These are phyloP conservation scores for Iphiclides podalirius DNA, from an alignment of 2,888 invertebrate genomes.

Conservation along the genomic window DNA sequence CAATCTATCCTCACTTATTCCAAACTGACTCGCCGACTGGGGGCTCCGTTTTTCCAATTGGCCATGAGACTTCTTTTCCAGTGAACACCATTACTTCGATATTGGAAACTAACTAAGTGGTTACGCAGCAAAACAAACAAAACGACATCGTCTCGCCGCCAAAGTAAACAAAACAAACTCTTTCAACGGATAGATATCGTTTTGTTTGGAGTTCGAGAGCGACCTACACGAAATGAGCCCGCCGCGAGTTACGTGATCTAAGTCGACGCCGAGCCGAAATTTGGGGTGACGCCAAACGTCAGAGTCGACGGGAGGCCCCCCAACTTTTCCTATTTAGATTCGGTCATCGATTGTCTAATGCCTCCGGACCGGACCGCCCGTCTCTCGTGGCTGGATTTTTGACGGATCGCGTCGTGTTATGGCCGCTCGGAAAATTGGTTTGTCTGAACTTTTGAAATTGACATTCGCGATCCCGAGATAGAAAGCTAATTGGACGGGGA, in stretches of 20 bases:
- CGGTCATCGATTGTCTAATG: conserved; percentile 20
- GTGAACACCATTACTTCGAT: too few species aligned
- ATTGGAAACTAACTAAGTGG: background rate
- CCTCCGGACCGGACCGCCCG: background rate
- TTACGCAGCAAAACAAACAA: background rate
- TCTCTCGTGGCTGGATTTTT: conserved; percentile 1
- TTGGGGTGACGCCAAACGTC: conserved; percentile 27
- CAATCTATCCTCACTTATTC: too few species aligned
- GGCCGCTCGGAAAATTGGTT: background rate
- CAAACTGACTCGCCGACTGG: too few species aligned
- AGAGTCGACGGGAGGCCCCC: conserved; percentile 9
- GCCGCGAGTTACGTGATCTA: conserved; percentile 14
- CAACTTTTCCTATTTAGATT: conserved; percentile 22
- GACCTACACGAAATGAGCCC: background rate
- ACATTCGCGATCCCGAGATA: background rate
- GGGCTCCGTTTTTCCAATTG: too few species aligned
- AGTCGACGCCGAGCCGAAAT: conserved; percentile 5
- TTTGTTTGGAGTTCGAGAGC: background rate
- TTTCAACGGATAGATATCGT: background rate
- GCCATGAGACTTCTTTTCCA: too few species aligned
- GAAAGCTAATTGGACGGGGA: background rate
- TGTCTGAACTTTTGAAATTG: background rate
- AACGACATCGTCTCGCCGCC: background rate
- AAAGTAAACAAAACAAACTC: background rate
- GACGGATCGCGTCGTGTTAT: conserved; percentile 1